Evolutionary conservation across 2,113 vertebrate genomes (phyloP).

Genomic region (Eubucco bourcierii): DNA sequence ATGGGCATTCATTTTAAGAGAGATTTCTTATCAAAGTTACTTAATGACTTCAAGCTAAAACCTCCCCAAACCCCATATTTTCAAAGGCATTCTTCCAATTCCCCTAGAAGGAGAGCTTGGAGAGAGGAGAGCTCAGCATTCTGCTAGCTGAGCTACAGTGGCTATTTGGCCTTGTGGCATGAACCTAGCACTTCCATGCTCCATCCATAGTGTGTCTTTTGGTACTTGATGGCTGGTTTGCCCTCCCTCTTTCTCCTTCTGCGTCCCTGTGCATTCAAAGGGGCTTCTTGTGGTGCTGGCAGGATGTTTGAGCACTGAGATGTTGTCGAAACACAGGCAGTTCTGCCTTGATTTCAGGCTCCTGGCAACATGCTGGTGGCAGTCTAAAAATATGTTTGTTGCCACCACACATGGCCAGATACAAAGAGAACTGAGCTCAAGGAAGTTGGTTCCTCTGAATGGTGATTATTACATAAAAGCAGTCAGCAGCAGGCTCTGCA

Average conservation of each 20-base stretch:
- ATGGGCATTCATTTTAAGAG: neutral
- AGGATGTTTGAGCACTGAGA: neutral
- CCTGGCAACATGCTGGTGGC: neutral
- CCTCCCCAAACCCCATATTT: neutral
- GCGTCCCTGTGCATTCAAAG: neutral
- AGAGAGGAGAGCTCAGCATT: neutral
- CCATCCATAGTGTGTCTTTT: neutral
- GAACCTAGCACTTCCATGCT: neutral
- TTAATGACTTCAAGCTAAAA: neutral
- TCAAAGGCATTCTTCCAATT: neutral
- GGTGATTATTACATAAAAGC: neutral
- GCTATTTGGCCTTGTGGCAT: accelerated
- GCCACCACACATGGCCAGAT: neutral
- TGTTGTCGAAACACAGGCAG: neutral
- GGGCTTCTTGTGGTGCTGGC: neutral
- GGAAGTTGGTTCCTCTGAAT: neutral
- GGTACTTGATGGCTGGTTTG: neutral
- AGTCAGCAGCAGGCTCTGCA: neutral
- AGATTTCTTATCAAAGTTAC: neutral
- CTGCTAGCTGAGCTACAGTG: neutral
- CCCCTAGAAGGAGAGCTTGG: neutral
- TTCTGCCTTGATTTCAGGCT: neutral
- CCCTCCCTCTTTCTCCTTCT: neutral
- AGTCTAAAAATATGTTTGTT: neutral
- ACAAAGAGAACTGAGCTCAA: neutral